Base-by-base conservation (phyloP, 1,140 invertebrate species). In the Meteorus sp. region DNA sequence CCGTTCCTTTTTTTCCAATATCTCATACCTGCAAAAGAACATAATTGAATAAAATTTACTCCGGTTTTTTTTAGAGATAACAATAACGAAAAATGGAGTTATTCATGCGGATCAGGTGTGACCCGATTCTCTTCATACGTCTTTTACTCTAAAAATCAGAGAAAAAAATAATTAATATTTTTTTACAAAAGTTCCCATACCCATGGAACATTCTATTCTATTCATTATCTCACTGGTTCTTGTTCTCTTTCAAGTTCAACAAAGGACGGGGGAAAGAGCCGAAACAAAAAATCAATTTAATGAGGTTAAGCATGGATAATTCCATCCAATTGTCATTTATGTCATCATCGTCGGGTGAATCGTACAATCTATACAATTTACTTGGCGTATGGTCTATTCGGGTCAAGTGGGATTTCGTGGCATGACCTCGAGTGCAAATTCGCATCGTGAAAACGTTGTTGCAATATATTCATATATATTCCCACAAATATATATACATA, bases 41-140 rank as follows among this genome's bases (percentile, higher is more conserved):
- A n/a, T 7, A 11, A 39, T 39, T n/a, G 35, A 39, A 39, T 39
- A 11, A 5, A 15, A n/a, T 13, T 48, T 48, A 15, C 45, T 27
- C 45, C 15, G 45, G 5, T 48, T 48, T 44, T 25, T n/a, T n/a
- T n/a, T n/a, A n/a, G 23, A 13, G 4, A 25, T 17, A 29, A 48
- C 27, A 48, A 48, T 48, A 15, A 23, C 15, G n/a, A 48, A 25
- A 25, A 48, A n/a, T 48, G 45, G 27, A 48, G 45, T 48, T 48
- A 48, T 27, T 48, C 23, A 48, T 15, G 9, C n/a, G 23, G 23
- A 25, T 48, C 1, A 48, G 25, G 45, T 27, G 25, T 25, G 22
- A 23, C 15, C 27, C 27, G n/a, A n/a, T 48, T 25, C 22, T 48
- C n/a, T n/a, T n/a, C n/a, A n/a, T n/a, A n/a, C n/a, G n/a, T n/a